Conservation (phyloP, 2,797 vertebrate species). For the Enteromius paludinosus region DNA sequence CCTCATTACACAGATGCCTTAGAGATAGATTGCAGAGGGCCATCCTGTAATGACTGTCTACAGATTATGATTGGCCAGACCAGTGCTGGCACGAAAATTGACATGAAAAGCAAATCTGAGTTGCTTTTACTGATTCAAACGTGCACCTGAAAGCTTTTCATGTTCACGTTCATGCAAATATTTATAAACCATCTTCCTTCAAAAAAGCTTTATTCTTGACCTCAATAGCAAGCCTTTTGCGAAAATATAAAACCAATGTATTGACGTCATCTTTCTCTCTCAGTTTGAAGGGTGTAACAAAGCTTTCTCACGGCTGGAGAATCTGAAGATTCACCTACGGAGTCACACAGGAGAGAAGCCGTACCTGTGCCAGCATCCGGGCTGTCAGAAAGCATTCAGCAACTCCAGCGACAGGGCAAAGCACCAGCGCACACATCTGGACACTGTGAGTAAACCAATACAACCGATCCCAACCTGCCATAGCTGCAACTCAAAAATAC, state of each 20-base stretch:
- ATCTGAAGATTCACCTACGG: slow-evolving; percentile 95
- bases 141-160: neutral
- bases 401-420: slow-evolving; percentile 98
- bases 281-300: slow-evolving; percentile 96
- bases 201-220: neutral
- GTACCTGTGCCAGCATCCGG: slow-evolving; percentile 97
- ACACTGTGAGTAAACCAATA: slow-evolving; percentile 85
- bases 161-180: slow-evolving; percentile 17
- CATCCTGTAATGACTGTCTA: slow-evolving; percentile 19
- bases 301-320: slow-evolving; percentile 94
- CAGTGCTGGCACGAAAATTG: slow-evolving; percentile 2
- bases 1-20: slow-evolving; percentile 52
- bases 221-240: too few relatives aligned
- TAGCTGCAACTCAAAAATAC: neutral
- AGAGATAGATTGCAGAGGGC: slow-evolving; percentile 56
- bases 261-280: slow-evolving; percentile 17
- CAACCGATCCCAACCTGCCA: neutral
- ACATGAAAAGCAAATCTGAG: neutral
- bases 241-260: neutral
- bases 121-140: neutral
- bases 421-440: slow-evolving; percentile 98
- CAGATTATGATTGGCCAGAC: slow-evolving; percentile 18
- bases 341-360: slow-evolving; percentile 98
- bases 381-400: slow-evolving; percentile 99
- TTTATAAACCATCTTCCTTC: neutral